Evolutionary conservation across 2,113 vertebrate genomes (phyloP), one percentile per base, ranked within the genome.

Genomic region (Phylloscopus trochilus): DNA sequence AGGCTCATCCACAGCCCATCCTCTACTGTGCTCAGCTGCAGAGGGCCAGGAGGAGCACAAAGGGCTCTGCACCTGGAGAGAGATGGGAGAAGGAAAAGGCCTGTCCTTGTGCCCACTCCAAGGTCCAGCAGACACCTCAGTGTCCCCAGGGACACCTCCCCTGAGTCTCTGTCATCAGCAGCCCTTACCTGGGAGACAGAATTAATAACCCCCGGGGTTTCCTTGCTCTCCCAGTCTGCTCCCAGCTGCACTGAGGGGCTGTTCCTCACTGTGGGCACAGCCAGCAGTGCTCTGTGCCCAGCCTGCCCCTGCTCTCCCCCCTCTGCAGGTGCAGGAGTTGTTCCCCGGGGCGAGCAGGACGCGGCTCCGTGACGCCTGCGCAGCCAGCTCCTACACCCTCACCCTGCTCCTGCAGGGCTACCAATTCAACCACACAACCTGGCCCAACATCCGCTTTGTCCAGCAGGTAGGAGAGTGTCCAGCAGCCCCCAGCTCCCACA

Each of bases 351-450:
- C 52, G 0, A 95, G 95, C 67, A 66, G 31, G 58, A 58, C 47
- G 19, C 97, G 95, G 60, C 94, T 99, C 41, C 97, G 89, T 27
- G 97, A 99, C 2, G 96, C 98, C 92, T 99, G 99, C 0, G 68
- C 98, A 7, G 94, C 96, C 2, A 97, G 97, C 16, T 95, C 98
- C 33, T 99, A 98, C 43, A 43, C 96, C 37, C 96, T 98, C 62
- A 90, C 92, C 3, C 98, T 99, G 24, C 92, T 99, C 82, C 60
- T 98, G 14, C 93, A 94, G 13, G 99, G 98, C 70, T 99, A 98
- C 47, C 95, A 97, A 3, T 99, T 99, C 76, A 91, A 96, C 17
- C 27, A 93, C 12, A 59, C 47, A 0, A 98, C 97, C 0, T 99
- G 99, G 97, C 49, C 86, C 8, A 94, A 33, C 52, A 97, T 99